Conservation (phyloP, 2,888 invertebrate species). For the Acleris cristana region DNA sequence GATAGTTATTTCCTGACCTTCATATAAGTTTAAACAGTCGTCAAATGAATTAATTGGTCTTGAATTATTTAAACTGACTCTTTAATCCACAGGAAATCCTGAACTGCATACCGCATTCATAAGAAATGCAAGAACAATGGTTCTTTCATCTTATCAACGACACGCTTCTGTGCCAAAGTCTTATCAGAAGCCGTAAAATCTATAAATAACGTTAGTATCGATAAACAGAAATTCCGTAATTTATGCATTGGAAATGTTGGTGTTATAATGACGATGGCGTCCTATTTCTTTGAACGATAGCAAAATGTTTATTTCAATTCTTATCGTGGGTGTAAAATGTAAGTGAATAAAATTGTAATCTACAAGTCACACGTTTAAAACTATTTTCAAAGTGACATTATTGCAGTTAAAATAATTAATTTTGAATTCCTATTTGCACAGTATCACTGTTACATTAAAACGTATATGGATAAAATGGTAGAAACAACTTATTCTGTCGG, state of each 20-base stretch:
- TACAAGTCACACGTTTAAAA: too few relatives aligned
- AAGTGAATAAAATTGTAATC: too few relatives aligned
- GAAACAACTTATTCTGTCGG: too few relatives aligned
- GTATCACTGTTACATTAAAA: too few relatives aligned
- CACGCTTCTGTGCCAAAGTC: constrained; percentile 3
- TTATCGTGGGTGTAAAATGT: too few relatives aligned
- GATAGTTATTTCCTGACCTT: background rate
- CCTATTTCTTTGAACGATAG: background rate
- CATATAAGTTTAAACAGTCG: background rate
- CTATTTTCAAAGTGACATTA: too few relatives aligned
- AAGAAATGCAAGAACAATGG: constrained; percentile 22
- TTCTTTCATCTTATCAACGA: constrained; percentile 29
- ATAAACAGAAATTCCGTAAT: constrained; percentile 30
- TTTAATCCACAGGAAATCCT: constrained; percentile 14
- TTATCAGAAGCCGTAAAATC: constrained; percentile 21
- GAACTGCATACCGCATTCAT: constrained; percentile 21
- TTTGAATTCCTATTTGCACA: too few relatives aligned
- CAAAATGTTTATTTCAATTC: background rate
- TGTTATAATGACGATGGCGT: background rate
- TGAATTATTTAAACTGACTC: background rate
- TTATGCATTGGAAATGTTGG: constrained; percentile 9
- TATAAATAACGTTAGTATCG: constrained; percentile 27
- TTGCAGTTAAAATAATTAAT: too few relatives aligned
- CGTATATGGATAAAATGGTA: too few relatives aligned
- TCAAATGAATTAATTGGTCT: background rate